Evolutionary conservation across 2,113 vertebrate genomes (phyloP).

Genomic region (Pachycephala philippinensis): DNA sequence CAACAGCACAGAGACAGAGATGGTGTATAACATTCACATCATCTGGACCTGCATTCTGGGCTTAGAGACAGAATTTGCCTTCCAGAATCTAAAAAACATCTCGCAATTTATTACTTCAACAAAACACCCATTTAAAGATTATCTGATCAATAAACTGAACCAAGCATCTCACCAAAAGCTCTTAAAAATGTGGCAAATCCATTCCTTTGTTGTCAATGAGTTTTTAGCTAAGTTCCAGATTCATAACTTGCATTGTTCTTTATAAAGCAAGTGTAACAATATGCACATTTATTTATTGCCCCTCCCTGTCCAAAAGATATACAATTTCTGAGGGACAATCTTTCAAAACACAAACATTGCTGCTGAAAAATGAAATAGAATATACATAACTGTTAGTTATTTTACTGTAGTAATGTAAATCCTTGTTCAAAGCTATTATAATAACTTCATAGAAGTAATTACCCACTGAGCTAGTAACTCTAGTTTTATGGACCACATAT

Average conservation of each 20-base stretch:
- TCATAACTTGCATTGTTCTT: background rate
- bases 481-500: slow-evolving; percentile 56
- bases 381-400: slow-evolving; percentile 28
- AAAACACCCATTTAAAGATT: background rate
- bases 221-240: background rate
- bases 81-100: background rate
- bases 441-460: slow-evolving; percentile 58
- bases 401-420: slow-evolving; percentile 45
- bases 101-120: background rate
- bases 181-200: background rate
- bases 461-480: slow-evolving; percentile 48
- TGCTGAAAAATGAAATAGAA: slow-evolving; percentile 40
- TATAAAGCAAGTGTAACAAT: background rate
- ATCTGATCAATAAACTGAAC: background rate
- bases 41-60: background rate
- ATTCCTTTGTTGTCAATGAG: background rate
- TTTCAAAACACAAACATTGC: slow-evolving; percentile 19
- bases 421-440: slow-evolving; percentile 49
- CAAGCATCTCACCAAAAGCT: background rate
- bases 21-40: background rate
- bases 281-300: background rate
- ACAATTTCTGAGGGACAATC: slow-evolving; percentile 9
- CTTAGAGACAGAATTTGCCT: background rate
- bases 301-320: slow-evolving; percentile 16
- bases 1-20: background rate